Evolutionary conservation across 2,797 vertebrate species (phyloP).

Genomic region (Agapornis canus): DNA sequence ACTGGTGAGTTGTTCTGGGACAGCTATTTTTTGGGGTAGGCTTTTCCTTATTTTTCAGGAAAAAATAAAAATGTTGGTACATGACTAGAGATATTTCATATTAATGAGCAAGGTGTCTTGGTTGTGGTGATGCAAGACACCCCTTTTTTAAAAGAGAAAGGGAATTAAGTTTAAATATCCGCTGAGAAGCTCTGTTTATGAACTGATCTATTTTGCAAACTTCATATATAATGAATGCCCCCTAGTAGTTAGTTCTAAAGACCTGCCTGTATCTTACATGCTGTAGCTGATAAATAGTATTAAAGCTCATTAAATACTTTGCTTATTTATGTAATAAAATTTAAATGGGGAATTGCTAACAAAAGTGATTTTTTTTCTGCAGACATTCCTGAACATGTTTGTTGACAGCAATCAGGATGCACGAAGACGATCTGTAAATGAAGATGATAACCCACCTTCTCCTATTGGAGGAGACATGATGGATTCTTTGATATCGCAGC

Average conservation of each 20-base stretch:
- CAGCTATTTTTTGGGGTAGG: not conserved
- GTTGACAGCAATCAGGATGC: slow-evolving; percentile 98
- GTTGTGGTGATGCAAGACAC: not conserved
- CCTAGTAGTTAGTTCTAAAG: not conserved
- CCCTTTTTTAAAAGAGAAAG: not conserved
- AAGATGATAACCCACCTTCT: slow-evolving; percentile 98
- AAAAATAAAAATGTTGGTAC: not conserved
- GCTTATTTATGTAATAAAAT: not conserved
- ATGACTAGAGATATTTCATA: not conserved
- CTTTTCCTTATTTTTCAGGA: not conserved
- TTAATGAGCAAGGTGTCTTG: not conserved
- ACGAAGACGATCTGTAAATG: slow-evolving; percentile 93
- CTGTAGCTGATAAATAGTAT: not conserved
- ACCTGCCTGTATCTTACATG: not conserved
- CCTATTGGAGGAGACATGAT: slow-evolving; percentile 93
- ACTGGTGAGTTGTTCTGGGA: not conserved
- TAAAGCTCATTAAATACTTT: not conserved
- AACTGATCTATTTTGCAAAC: not conserved
- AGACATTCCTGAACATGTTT: slow-evolving; percentile 99
- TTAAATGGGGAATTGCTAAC: not conserved
- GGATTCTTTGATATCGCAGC: slow-evolving; percentile 90
- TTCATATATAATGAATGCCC: not conserved
- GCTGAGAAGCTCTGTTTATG: not conserved
- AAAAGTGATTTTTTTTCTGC: slow-evolving; percentile 41
- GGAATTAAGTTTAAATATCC: not conserved